Base-by-base conservation (phyloP, 2,888 invertebrate genomes). In the Priocnemis perturbator region DNA sequence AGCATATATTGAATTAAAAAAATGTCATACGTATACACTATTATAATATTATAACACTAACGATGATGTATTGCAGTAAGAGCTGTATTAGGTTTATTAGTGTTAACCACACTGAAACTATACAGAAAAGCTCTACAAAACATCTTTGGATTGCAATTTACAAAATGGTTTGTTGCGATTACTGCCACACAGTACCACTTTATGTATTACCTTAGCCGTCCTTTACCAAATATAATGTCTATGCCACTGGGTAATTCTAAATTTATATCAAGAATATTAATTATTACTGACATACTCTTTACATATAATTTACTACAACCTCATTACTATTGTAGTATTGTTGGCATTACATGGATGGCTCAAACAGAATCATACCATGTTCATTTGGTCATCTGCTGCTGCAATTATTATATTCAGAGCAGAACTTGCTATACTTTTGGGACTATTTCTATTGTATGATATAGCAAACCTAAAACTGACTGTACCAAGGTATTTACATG, bases 131-230 rank as follows among this genome's bases (percentile, higher is more conserved):
- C 95, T 5, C 91, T 99, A 44, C 91, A 93, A 81, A 93, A 93
- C 76, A 91, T 93, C 68, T 97, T 96, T 90, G 98, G 98, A 15
- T 88, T 90, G 66, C 92, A 93, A 77, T 95, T 96, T 85, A 92
- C 94, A 7, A 92, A 93, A 87, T 97, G 97, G 97, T 95, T 95
- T 84, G 92, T 95, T 21, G 89, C 94, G 4, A 93, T 99, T 67
- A 97, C 96, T 1, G 92, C 95, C 20, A 94, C 97, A 0, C 99
- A 99, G 89, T 99, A 98, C 89, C 99, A 99, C 90, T 97, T 99
- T 86, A 94, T 98, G 93, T 99, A 97, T 89, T 99, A 99, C 88
- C 93, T 97, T 90, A 96, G 97, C 83, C 93, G 99, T 70, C 95
- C 98, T 14, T 91, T 99, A 82, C 99, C 99, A 64, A 99, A 99